Base-by-base conservation (phyloP, 2,797 vertebrate species). In the Bucorvus abyssinicus region DNA sequence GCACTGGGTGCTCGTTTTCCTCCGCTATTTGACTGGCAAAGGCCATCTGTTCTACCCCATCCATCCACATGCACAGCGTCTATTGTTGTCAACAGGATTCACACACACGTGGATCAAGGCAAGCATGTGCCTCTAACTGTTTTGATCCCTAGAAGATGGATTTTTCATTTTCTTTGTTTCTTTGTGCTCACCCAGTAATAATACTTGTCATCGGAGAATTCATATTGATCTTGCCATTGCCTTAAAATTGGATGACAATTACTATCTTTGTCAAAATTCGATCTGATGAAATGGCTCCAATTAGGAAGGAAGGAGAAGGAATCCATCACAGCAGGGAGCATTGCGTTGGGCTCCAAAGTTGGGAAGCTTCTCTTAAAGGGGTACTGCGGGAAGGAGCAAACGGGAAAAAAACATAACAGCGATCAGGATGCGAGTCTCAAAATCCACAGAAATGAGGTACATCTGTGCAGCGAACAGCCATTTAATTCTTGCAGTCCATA, bases 241-340 rank as follows among this genome's bases (percentile, higher is more conserved):
- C 74, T 94, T 92, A 90, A 95, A 96, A 96, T 95, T 95, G 93
- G 96, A 96, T 95, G 94, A 96, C 95, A 97, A 96, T 96, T 96
- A 96, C 96, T 96, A 96, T 96, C 93, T 94, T 92, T 95, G 93
- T 96, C 96, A 96, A 97, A 96, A 95, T 96, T 96, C 93, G 87
- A 95, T 95, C 93, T 93, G 94, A 97, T 94, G 94, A 95, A 96
- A 96, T 95, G 82, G 93, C 86, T 96, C 92, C 95, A 95, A 96
- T 94, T 97, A 96, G 92, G 88, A 95, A 95, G 90, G 84, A 22
- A 96, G 93, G 87, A 96, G 96, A 89, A 96, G 95, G 93, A 96
- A 96, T 97, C 96, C 93, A 97, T 96, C 92, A 95, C 94, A 95
- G 92, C 88, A 61, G 92, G 94, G 95, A 94, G 52, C 73, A 42